A percentile compares a stretch with the other conserved stretches of the same genome.
Conservation (phyloP, 1,140 invertebrate species). For the Papilio glaucus region DNA sequence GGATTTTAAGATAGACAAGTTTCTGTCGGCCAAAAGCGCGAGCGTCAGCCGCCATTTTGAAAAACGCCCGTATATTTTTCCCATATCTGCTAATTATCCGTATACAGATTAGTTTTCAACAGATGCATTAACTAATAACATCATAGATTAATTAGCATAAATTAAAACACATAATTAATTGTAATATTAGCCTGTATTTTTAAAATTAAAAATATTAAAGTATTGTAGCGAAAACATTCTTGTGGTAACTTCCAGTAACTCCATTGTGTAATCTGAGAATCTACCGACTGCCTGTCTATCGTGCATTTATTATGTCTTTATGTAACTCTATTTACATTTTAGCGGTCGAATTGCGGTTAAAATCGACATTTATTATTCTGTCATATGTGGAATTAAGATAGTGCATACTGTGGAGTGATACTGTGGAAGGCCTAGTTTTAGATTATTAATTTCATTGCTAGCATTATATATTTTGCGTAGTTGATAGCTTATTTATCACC, state of each 20-base stretch:
- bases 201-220: not conserved
- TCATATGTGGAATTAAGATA: not conserved
- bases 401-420: too few species aligned
- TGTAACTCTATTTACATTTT: constrained; percentile 6
- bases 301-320: constrained; percentile 1
- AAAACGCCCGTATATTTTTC: too few species aligned
- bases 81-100: too few species aligned
- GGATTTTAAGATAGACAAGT: too few species aligned
- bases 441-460: too few species aligned
- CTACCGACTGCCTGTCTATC: not conserved
- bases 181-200: not conserved
- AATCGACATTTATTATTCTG: not conserved
- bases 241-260: constrained; percentile 3
- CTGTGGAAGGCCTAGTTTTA: too few species aligned
- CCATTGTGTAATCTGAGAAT: not conserved
- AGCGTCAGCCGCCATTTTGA: too few species aligned
- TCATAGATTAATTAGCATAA: not conserved
- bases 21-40: too few species aligned
- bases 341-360: not conserved
- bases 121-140: not conserved
- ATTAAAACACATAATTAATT: not conserved
- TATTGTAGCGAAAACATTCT: not conserved
- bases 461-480: too few species aligned
- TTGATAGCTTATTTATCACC: too few species aligned
- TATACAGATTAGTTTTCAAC: too few species aligned